phyloP scores from a whole-genome alignment of 2,113 vertebrate species.

The Leptobrachium leishanense region DNA sequence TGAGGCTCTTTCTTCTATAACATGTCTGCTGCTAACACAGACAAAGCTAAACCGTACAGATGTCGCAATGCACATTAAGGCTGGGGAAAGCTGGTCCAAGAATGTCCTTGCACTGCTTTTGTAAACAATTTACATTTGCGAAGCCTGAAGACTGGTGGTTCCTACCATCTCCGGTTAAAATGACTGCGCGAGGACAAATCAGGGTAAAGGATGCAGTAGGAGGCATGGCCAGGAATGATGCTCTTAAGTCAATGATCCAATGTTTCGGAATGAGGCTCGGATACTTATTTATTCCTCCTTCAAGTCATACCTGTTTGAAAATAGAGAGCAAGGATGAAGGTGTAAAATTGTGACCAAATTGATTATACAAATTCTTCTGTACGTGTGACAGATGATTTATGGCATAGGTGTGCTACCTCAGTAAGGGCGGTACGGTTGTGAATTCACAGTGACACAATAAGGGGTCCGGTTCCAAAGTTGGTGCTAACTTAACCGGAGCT shows the following conservation, averaged over 20 bases:
- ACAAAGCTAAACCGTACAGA: too few relatives aligned
- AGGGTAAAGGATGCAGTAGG: not conserved
- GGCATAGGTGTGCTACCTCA: too few relatives aligned
- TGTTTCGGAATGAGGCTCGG: constrained; percentile 32
- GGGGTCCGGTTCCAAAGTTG: too few relatives aligned
- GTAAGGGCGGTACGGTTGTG: too few relatives aligned
- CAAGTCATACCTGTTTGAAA: constrained; percentile 61
- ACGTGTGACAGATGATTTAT: too few relatives aligned
- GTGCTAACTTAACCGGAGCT: too few relatives aligned
- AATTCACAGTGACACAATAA: too few relatives aligned
- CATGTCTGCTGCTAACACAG: too few relatives aligned
- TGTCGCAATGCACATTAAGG: not conserved
- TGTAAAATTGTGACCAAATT: too few relatives aligned
- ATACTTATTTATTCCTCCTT: constrained; percentile 55
- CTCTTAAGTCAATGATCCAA: not conserved
- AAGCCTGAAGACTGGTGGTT: not conserved
- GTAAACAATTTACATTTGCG: not conserved
- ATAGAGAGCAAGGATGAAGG: not conserved
- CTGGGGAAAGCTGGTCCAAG: not conserved
- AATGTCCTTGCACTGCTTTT: not conserved
- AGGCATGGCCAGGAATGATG: not conserved
- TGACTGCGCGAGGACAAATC: not conserved
- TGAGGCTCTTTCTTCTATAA: too few relatives aligned
- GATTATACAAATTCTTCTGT: too few relatives aligned
- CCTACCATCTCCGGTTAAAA: not conserved